phyloP scores from a whole-genome alignment of 2,888 invertebrate genomes.

The Liposcelis brunnea region DNA sequence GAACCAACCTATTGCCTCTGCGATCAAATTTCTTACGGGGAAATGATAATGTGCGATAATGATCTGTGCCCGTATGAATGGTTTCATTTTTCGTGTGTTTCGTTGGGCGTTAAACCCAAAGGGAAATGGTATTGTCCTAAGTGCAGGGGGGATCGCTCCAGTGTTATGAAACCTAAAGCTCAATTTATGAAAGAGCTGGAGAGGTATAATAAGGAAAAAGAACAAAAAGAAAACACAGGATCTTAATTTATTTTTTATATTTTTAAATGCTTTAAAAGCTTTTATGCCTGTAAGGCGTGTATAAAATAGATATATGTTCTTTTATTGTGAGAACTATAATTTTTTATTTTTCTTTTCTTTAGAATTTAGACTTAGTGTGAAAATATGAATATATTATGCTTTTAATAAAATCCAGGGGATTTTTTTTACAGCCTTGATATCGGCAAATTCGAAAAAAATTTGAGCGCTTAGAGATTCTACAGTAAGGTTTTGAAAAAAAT shows the following conservation, averaged over 20 bases:
- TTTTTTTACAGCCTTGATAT: no score
- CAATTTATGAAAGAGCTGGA: conserved; percentile 79
- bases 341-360: no score
- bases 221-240: conserved; percentile 43
- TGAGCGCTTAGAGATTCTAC: no score
- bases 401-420: no score
- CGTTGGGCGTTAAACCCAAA: conserved; percentile 81
- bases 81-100: conserved; percentile 97
- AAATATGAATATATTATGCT: no score
- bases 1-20: conserved; percentile 95
- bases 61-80: conserved; percentile 93
- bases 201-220: conserved; percentile 80
- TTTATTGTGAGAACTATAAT: no score
- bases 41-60: conserved; percentile 98
- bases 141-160: conserved; percentile 85
- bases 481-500: no score
- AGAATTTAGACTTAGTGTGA: no score
- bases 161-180: conserved; percentile 83
- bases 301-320: no score
- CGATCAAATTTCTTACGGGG: conserved; percentile 89
- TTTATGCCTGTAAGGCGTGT: no score
- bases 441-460: no score
- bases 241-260: conserved; percentile 1
- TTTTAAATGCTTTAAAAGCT: no score
- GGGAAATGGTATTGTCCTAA: conserved; percentile 98